Evolutionary conservation across 2,113 vertebrate genomes (phyloP).

Genomic region (Ammodytes dubius): DNA sequence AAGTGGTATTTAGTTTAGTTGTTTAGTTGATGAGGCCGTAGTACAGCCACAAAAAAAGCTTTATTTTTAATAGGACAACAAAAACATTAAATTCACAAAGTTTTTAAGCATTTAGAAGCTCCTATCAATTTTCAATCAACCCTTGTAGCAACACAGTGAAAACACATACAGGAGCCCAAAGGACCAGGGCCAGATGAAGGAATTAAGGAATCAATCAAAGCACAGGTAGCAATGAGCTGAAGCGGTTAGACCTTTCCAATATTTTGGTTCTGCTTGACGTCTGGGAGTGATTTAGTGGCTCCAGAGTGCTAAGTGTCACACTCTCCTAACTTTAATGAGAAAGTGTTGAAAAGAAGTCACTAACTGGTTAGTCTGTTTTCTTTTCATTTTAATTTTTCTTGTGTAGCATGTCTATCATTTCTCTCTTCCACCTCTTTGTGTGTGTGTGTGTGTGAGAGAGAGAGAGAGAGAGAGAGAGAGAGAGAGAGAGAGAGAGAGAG

Average conservation of each 20-base stretch:
- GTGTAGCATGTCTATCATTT: constrained; percentile 63
- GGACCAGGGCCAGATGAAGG: constrained; percentile 60
- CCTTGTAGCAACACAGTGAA: constrained; percentile 30
- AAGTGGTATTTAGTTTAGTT: background rate
- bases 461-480: constrained; percentile 42
- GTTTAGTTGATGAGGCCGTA: background rate
- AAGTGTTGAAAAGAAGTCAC: constrained; percentile 56
- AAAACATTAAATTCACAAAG: background rate
- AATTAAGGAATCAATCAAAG: constrained; percentile 73
- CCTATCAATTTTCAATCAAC: background rate
- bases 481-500: no score
- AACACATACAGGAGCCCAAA: constrained; percentile 59
- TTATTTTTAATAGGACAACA: background rate
- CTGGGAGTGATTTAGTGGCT: constrained; percentile 66
- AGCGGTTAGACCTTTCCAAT: constrained; percentile 50
- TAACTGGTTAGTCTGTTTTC: constrained; percentile 62
- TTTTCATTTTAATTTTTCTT: constrained; percentile 33
- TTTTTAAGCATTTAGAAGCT: no score
- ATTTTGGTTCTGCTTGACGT: constrained; percentile 65
- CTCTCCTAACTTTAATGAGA: constrained; percentile 67
- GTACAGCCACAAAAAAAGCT: background rate
- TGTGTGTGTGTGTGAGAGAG: constrained; percentile 3
- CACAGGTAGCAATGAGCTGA: constrained; percentile 53
- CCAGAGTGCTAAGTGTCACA: constrained; percentile 64
- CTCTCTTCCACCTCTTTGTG: constrained; percentile 51